These are phyloP conservation scores for Clitarchus hookeri DNA, from an alignment of 2,888 invertebrate genomes.

Conservation along the genomic window DNA sequence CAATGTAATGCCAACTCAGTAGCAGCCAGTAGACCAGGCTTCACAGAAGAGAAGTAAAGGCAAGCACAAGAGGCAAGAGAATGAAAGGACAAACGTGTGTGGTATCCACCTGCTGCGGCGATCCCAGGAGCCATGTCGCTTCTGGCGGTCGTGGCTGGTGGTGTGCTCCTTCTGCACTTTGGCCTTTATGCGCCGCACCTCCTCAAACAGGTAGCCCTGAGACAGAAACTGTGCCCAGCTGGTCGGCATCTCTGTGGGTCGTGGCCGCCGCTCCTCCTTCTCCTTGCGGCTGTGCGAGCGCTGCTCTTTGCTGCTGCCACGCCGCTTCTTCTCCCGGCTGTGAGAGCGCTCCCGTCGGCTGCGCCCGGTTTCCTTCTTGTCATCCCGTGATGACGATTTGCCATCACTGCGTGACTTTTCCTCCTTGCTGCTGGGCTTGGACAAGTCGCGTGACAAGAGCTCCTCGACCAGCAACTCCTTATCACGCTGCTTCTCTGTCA, in stretches of 20 bases:
- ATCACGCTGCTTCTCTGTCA: slow-evolving; percentile 33
- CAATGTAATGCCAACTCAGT: too few relatives aligned
- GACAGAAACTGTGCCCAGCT: slow-evolving; percentile 38
- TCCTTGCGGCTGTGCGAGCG: slow-evolving; percentile 27
- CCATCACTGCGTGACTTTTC: not conserved
- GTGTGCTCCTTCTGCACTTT: slow-evolving; percentile 27
- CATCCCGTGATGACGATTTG: not conserved
- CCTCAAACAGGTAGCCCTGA: slow-evolving; percentile 35
- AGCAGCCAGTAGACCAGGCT: too few relatives aligned
- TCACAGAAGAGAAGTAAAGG: too few relatives aligned
- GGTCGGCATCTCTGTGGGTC: slow-evolving; percentile 33
- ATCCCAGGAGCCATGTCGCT: slow-evolving; percentile 20
- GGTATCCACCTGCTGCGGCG: slow-evolving; percentile 31
- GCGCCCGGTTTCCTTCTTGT: slow-evolving; percentile 30
- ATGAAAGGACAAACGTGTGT: not conserved
- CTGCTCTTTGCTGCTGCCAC: slow-evolving; percentile 30
- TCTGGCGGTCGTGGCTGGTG: slow-evolving; percentile 26
- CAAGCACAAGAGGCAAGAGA: too few relatives aligned
- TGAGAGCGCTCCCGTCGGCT: slow-evolving; percentile 25
- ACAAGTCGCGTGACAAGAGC: not conserved
- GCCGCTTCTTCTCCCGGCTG: slow-evolving; percentile 26
- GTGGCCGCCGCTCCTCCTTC: slow-evolving; percentile 28
- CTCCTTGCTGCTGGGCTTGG: not conserved
- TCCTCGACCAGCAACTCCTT: slow-evolving; percentile 30
- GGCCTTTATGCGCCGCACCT: slow-evolving; percentile 37